These are phyloP conservation scores for Amazona ochrocephala DNA, from an alignment of 2,797 vertebrate species.

Conservation along the genomic window DNA sequence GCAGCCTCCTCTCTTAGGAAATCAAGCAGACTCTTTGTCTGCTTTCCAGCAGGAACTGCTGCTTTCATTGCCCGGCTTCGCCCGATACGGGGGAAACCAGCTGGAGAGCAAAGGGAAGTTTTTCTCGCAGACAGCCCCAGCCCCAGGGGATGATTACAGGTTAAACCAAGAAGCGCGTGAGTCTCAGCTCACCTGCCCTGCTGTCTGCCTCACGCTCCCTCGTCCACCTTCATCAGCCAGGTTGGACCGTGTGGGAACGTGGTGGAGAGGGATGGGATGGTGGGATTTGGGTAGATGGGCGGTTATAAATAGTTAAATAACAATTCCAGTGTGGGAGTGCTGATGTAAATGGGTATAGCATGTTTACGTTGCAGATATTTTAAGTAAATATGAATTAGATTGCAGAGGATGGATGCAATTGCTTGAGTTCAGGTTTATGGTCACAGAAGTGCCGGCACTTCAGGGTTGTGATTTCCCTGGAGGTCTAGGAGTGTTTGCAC, in stretches of 20 bases:
- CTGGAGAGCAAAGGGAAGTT: slow-evolving; percentile 58
- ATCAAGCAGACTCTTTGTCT: slow-evolving; percentile 78
- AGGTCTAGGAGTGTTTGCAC: background rate
- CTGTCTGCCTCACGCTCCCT: background rate
- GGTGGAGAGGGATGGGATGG: background rate
- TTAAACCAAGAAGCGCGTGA: background rate
- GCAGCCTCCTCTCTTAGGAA: slow-evolving; percentile 72
- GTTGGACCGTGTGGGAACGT: background rate
- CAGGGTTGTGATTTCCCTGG: background rate
- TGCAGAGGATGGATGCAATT: accelerated
- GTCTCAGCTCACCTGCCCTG: slow-evolving; percentile 3
- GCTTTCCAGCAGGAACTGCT: slow-evolving; percentile 71
- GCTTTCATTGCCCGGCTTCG: slow-evolving; percentile 58
- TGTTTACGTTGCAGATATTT: background rate
- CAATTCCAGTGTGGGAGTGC: background rate
- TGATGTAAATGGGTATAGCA: background rate
- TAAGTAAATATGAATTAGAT: background rate
- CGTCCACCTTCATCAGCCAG: background rate
- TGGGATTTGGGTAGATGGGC: background rate
- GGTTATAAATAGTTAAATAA: background rate
- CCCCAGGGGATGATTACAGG: slow-evolving; percentile 29
- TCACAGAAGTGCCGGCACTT: accelerated
- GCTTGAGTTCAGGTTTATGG: background rate
- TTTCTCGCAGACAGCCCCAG: slow-evolving; percentile 2
- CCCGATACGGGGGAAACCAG: slow-evolving; percentile 39